Evolutionary conservation across 1,140 invertebrate genomes (phyloP), one percentile per base, ranked within the genome.

Genomic region (Cotesia vestalis): DNA sequence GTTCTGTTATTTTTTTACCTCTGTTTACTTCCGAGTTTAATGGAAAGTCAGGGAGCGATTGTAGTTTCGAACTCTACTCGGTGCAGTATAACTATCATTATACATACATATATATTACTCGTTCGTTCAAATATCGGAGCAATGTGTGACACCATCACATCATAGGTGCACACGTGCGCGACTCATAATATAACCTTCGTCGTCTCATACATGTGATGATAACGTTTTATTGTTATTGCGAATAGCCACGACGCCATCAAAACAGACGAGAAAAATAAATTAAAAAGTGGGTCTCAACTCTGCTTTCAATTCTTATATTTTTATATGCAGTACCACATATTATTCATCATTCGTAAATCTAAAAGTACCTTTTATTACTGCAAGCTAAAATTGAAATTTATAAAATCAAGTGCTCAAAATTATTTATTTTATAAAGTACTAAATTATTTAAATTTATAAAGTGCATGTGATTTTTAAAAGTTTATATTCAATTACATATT

Each of bases 191-290:
- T 40, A 46, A 46, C 55, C 55, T 14, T 61, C 27, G n/a, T 40
- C 36, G 40, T 46, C 40, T 46, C 40, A 46, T 59, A 11, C 59
- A 69, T 69, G 67, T 6, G 55, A 60, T 36, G 57, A 69, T 60
- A 60, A 53, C 40, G 57, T 69, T 69, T 69, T 69, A 69, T 69
- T 69, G 67, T 60, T 69, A 57, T 69, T 59, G 35, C 36, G 17
- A 69, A 69, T 59, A 53, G 11, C 57, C 35, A 46, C 40, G 40
- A 46, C 40, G 40, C 40, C 40, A 46, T 20, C 12, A 20, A 17
- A 20, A 17, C 8, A 20, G 20, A 12, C 20, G 8, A 62, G 35
- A 46, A 11, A 27, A 66, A 40, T 12, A 63, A 63, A 38, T 40
- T 36, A 20, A 20, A 66, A 51, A 14, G 63, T 40, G n/a, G 27